phyloP scores from a whole-genome alignment of 64 coral and sea anemone genomes.

The Pocillopora damicornis region DNA sequence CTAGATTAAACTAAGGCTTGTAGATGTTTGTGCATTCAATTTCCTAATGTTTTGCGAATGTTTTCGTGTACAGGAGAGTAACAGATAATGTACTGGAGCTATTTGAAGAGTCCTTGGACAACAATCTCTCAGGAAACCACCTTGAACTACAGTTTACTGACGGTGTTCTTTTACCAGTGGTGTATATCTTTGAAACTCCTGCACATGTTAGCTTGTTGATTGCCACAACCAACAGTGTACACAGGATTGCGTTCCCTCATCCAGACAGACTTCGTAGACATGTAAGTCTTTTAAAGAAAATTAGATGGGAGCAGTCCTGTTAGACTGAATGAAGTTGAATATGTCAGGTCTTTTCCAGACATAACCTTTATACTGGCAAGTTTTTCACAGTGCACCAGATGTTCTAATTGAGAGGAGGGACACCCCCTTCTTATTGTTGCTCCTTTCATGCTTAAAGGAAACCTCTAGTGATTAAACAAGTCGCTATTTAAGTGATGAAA shows the following conservation, averaged over 20 bases:
- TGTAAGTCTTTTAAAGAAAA: slow-evolving; percentile 49
- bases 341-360: no score
- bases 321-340: no score
- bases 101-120: slow-evolving; percentile 79
- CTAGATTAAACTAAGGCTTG: no score
- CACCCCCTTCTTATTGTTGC: no score
- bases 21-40: no score
- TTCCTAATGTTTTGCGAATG: not conserved
- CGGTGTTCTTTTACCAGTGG: slow-evolving; percentile 65
- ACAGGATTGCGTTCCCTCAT: slow-evolving; percentile 83
- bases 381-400: no score
- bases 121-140: slow-evolving; percentile 65
- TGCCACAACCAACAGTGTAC: slow-evolving; percentile 89
- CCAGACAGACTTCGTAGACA: slow-evolving; percentile 77
- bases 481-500: no score
- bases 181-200: slow-evolving; percentile 83
- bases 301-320: no score
- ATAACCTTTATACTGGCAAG: no score
- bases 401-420: no score
- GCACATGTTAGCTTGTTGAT: slow-evolving; percentile 67
- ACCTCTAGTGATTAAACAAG: no score
- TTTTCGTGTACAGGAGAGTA: slow-evolving; percentile 60
- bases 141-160: slow-evolving; percentile 69
- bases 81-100: slow-evolving; percentile 82
- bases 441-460: no score